Conservation (phyloP, 53 echinoderm and acorn worm species). For the Stichopus horrens region DNA sequence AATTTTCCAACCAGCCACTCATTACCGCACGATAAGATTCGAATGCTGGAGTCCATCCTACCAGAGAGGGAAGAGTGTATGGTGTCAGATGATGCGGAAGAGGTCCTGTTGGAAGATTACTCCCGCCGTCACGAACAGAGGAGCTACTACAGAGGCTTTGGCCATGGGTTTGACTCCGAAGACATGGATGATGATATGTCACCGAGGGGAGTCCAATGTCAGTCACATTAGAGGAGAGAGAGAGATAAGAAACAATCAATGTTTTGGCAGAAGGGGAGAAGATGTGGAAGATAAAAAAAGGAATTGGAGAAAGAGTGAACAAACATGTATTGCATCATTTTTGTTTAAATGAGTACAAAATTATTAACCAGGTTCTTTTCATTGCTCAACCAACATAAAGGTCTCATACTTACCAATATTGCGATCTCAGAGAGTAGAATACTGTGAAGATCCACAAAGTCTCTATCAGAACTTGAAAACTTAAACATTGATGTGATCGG, state of each 20-base stretch:
- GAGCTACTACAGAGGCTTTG: slow-evolving; percentile 25
- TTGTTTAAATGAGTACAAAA: no score
- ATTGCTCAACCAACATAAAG: no score
- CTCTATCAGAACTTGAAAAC: no score
- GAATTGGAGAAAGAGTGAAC: no score
- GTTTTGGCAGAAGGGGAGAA: no score
- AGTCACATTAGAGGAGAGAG: slow-evolving; percentile 55
- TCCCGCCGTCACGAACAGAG: slow-evolving; percentile 56
- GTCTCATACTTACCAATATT: no score
- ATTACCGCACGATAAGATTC: slow-evolving; percentile 53
- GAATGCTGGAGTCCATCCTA: slow-evolving; percentile 66
- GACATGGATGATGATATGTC: slow-evolving; percentile 70
- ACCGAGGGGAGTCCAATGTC: slow-evolving; percentile 79
- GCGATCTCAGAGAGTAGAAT: no score
- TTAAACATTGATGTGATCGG: no score
- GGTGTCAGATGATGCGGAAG: slow-evolving; percentile 72
- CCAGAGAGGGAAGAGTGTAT: slow-evolving; percentile 72
- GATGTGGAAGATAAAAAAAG: no score
- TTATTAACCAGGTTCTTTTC: no score
- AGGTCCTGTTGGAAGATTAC: slow-evolving; percentile 64
- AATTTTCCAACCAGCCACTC: slow-evolving; percentile 71
- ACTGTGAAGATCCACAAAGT: no score
- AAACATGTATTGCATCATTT: no score
- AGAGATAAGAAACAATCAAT: background rate
- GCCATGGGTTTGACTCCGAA: slow-evolving; percentile 9